Base-by-base conservation (phyloP, 2,797 vertebrate species). In the Helostoma temminkii region DNA sequence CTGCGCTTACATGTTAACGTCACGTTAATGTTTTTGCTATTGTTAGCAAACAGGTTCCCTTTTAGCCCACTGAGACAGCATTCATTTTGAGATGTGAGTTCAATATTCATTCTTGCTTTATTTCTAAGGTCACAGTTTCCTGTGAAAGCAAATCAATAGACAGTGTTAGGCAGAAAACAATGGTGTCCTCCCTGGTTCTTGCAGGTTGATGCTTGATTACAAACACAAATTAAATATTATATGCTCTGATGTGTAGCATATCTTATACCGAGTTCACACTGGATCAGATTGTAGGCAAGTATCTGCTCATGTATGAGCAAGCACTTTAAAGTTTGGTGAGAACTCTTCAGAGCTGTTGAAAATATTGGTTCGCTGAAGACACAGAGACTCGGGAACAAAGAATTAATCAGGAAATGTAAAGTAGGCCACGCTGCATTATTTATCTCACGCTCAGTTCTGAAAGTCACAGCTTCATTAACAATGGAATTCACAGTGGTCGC, bases 371-470 rank as follows among this genome's bases (percentile, higher is more conserved):
- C 16, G 21, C 50, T 32, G 48, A 80, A 50, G 49, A 66, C n/a
- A 39, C 7, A 5, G 22, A 76, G 22, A 55, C 9, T 28, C 15
- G 0, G 16, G 32, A n/a, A 41, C 59, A 52, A 69, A 46, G 7
- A 71, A 62, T 49, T 66, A 48, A 74, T 79, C 24, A 78, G 55
- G 60, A 59, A 8, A 47, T 70, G 19, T 66, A 84, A 75, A 71
- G 42, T 19, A 30, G 68, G 65, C 39, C 14, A 5, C 36, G 22
- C 16, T 85, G 34, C 58, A 84, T 80, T 82, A 81, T 90, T 85
- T 65, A 88, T 89, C 53, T 62, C 45, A 24, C 18, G 37, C 4
- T n/a, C 61, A 39, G 65, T 41, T 81, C 37, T 67, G 61, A 76
- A 74, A 74, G 64, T 37, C 26, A 43, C 36, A 57, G 52, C 57